These are phyloP conservation scores for Cryptotermes secundus DNA, from an alignment of 1,140 invertebrate species.

Conservation along the genomic window DNA sequence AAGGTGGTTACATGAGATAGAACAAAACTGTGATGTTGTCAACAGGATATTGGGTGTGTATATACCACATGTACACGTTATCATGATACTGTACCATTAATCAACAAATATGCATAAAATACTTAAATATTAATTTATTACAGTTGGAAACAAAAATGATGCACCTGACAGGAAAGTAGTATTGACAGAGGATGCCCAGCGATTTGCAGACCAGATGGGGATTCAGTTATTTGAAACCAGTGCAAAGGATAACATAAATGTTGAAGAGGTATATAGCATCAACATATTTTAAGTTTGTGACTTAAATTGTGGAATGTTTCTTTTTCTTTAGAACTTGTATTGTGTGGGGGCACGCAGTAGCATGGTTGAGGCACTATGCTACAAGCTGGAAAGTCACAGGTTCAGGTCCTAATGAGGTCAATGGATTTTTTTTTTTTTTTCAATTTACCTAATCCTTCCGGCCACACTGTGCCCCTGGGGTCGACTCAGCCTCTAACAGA, in stretches of 20 bases:
- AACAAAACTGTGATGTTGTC: conserved; percentile 99
- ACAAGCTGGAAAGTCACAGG: too few species aligned
- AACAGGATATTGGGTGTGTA: conserved; percentile 86
- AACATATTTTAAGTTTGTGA: conserved; percentile 43
- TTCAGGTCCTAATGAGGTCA: too few species aligned
- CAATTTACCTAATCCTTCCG: too few species aligned
- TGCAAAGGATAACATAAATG: conserved; percentile 98
- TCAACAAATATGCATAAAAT: too few species aligned
- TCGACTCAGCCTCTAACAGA: too few species aligned
- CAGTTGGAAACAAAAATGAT: conserved; percentile 99
- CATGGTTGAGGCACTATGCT: too few species aligned
- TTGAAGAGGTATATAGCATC: conserved; percentile 76
- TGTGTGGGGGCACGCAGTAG: too few species aligned
- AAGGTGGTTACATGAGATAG: conserved; percentile 96
- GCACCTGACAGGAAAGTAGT: conserved; percentile 96
- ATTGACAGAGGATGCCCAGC: conserved; percentile 92
- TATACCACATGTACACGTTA: conserved; percentile 21
- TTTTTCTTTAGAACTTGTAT: too few species aligned
- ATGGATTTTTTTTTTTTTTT: too few species aligned
- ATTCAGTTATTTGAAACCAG: conserved; percentile 98
- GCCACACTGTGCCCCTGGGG: too few species aligned
- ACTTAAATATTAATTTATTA: conserved; percentile 42
- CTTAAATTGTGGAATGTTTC: not conserved
- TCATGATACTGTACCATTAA: not conserved
- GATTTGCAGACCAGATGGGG: conserved; percentile 95